Evolutionary conservation across 2,797 vertebrate species (phyloP), one percentile per base, ranked within the genome.

Genomic region (Linurgus olivaceus): DNA sequence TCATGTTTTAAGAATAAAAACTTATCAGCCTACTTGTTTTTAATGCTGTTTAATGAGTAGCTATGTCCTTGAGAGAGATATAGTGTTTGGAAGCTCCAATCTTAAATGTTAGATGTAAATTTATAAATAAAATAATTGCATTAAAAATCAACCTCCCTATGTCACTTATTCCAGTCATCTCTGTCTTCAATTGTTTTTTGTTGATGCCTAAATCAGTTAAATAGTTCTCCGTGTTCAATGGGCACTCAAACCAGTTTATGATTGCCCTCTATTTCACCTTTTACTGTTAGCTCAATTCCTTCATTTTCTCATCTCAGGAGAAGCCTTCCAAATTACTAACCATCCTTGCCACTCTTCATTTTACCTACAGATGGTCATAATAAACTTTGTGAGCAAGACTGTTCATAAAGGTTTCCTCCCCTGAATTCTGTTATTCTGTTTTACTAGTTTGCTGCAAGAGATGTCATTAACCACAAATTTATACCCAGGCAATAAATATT

Each of bases 1-100:
- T 85, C 52, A 50, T 51, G 35, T 87, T 90, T 81, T 57, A 84
- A 84, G 70, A 92, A 92, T 67, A 85, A 76, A 88, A 94, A 85
- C 50, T 65, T 10, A 74, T 85, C 86, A 52, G 26, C 33, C 6
- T 11, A 31, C n/a, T 79, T 84, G 24, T 59, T 92, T 96, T 77
- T 70, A 76, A 82, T 79, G 17, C 35, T 76, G 28, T 78, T 73
- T 92, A 84, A 79, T 79, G 52, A 79, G 35, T 54, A 93, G 42
- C 38, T 79, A 10, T 44, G 35, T 82, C 81, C 61, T 88, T 79
- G 67, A 85, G 68, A 52, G 29, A 74, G 31, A 83, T 16, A 13
- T 7, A 78, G 16, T 40, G 24, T 78, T 90, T 74, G 50, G 29
- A 54, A 91, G 18, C 20, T 50, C 29, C 61, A 82, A 16, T 91